A percentile compares a stretch with the other conserved stretches of the same genome.
Conservation (phyloP, 2,888 invertebrate genomes). For the Endotricha flammealis region DNA sequence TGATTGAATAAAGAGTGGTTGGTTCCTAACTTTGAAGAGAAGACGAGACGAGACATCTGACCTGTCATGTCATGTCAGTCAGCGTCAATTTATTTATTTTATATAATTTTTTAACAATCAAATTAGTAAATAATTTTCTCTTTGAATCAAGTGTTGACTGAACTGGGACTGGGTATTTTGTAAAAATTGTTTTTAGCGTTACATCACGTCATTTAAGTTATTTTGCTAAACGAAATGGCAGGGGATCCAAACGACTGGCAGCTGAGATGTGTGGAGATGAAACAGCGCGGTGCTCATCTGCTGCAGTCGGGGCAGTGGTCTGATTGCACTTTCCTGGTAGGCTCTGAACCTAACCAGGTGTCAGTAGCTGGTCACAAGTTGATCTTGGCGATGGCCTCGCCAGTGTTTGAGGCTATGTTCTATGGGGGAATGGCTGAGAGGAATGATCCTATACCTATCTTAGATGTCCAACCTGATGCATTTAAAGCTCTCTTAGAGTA, state of each 20-base stretch:
- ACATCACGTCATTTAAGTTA: no score
- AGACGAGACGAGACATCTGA: no score
- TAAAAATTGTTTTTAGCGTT: no score
- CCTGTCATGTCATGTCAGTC: no score
- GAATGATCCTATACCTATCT: slow-evolving; percentile 85
- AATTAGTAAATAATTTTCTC: no score
- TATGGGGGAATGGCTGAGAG: slow-evolving; percentile 90
- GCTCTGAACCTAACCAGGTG: slow-evolving; percentile 86
- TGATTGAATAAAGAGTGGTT: no score
- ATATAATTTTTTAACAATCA: no score
- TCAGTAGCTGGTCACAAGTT: slow-evolving; percentile 87
- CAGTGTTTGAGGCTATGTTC: slow-evolving; percentile 94
- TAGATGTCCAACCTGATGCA: slow-evolving; percentile 91
- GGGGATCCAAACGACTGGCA: slow-evolving; percentile 86
- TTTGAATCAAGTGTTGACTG: no score
- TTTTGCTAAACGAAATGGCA: slow-evolving; percentile 63
- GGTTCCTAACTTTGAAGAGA: no score
- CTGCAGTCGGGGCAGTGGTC: slow-evolving; percentile 90
- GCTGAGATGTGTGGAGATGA: slow-evolving; percentile 82
- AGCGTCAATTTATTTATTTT: no score
- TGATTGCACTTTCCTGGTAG: slow-evolving; percentile 90
- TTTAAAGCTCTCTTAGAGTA: slow-evolving; percentile 89
- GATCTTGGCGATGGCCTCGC: slow-evolving; percentile 90
- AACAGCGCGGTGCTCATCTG: slow-evolving; percentile 85
- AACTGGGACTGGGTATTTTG: no score